Conservation (phyloP, 2,888 invertebrate genomes). For the Elmis aenea region DNA sequence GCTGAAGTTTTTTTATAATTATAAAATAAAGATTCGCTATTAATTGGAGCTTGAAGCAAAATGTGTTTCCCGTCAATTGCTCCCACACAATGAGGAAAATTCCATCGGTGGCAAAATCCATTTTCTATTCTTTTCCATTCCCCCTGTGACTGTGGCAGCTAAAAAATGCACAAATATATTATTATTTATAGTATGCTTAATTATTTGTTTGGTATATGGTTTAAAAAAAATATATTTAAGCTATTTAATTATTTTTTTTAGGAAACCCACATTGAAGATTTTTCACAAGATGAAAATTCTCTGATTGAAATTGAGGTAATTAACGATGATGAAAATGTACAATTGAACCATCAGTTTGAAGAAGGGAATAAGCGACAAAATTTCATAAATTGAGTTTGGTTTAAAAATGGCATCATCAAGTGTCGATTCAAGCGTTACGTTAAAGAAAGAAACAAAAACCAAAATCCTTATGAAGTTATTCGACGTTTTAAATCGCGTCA, state of each 20-base stretch:
- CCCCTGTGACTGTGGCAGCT: constrained; percentile 18
- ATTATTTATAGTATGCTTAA: neutral
- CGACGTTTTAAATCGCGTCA: too few relatives aligned
- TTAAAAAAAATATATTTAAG: too few relatives aligned
- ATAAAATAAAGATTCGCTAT: constrained; percentile 21
- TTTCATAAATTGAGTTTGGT: too few relatives aligned
- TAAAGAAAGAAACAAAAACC: too few relatives aligned
- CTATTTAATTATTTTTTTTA: constrained; percentile 1
- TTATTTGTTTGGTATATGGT: constrained; percentile 2
- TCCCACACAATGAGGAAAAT: constrained; percentile 22
- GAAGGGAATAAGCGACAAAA: too few relatives aligned
- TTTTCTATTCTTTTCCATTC: constrained; percentile 19
- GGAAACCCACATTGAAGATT: neutral
- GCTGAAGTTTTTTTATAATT: constrained; percentile 22
- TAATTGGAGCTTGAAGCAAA: constrained; percentile 19
- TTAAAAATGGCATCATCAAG: too few relatives aligned
- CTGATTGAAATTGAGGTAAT: neutral
- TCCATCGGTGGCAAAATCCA: constrained; percentile 16
- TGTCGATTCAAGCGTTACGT: too few relatives aligned
- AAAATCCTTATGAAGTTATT: too few relatives aligned
- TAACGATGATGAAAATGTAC: constrained; percentile 1
- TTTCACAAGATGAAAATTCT: neutral
- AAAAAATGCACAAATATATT: constrained; percentile 15
- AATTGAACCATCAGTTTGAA: too few relatives aligned
- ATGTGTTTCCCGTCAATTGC: constrained; percentile 4